Conservation (phyloP, 2,888 invertebrate species). For the Magallana nippona region DNA sequence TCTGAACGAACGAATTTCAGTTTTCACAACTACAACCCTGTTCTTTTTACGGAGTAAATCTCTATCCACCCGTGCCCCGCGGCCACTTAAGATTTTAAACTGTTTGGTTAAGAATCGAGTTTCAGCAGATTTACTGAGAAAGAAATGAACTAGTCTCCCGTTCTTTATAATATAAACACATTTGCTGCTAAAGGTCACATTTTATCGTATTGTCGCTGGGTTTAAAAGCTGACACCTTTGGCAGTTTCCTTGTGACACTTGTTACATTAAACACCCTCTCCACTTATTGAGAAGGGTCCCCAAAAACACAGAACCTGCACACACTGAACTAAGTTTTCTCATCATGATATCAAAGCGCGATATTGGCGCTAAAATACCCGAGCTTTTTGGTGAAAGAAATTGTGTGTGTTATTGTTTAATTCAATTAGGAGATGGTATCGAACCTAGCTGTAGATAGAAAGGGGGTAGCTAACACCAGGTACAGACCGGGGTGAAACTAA, state of each 20-base stretch:
- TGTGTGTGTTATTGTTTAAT: not conserved
- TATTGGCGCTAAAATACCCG: too few relatives aligned
- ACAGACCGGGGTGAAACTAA: not conserved
- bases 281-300: not conserved
- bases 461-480: not conserved
- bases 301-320: too few relatives aligned
- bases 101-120: not conserved
- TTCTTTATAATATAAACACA: not conserved
- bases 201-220: not conserved
- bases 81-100: not conserved
- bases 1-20: not conserved
- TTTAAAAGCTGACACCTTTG: not conserved
- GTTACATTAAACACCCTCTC: not conserved
- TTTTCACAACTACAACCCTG: not conserved
- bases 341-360: too few relatives aligned
- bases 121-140: not conserved
- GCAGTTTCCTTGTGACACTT: not conserved
- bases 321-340: too few relatives aligned
- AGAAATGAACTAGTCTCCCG: not conserved
- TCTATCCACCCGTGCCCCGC: not conserved
- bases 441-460: not conserved
- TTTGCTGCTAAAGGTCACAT: not conserved
- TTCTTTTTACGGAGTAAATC: not conserved
- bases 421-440: conserved; percentile 19
- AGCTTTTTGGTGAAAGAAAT: too few relatives aligned